Conservation (phyloP, 1,140 invertebrate species). For the Micrasema minimum region DNA sequence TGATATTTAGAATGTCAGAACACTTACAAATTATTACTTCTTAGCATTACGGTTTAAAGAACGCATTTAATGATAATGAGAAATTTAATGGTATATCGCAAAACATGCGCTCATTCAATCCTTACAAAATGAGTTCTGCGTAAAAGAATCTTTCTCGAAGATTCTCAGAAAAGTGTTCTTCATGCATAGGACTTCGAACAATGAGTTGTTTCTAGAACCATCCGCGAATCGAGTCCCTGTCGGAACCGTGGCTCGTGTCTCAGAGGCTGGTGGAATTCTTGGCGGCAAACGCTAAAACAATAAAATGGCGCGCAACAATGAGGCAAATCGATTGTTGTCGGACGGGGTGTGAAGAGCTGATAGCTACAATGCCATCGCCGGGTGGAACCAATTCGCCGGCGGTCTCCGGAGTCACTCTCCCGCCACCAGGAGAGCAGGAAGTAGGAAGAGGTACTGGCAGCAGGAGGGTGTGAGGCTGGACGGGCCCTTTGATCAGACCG, state of each 20-base stretch:
- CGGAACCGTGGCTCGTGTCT: slow-evolving; percentile 19
- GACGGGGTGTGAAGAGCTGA: slow-evolving; percentile 36
- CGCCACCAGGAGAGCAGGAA: background rate
- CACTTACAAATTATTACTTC: too few species aligned
- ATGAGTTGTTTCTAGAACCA: slow-evolving; percentile 30
- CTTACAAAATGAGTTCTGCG: background rate
- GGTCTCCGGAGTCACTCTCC: slow-evolving; percentile 31
- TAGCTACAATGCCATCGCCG: slow-evolving; percentile 36
- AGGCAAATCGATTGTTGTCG: slow-evolving; percentile 42
- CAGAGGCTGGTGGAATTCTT: slow-evolving; percentile 14
- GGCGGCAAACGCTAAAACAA: slow-evolving; percentile 41
- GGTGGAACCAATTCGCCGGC: slow-evolving; percentile 39
- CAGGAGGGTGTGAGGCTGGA: background rate
- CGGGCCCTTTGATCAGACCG: slow-evolving; percentile 26
- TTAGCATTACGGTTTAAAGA: background rate
- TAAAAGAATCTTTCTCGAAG: background rate
- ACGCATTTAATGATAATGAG: too few species aligned
- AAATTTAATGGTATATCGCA: slow-evolving; percentile 1
- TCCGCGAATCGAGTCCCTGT: slow-evolving; percentile 7
- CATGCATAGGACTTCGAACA: slow-evolving; percentile 15
- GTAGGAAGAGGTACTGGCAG: background rate
- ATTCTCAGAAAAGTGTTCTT: slow-evolving; percentile 6
- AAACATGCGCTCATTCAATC: background rate
- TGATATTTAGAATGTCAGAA: too few species aligned
- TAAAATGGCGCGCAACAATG: slow-evolving; percentile 41